Evolutionary conservation across 2,888 invertebrate genomes (phyloP).

Genomic region (Noctua janthe): DNA sequence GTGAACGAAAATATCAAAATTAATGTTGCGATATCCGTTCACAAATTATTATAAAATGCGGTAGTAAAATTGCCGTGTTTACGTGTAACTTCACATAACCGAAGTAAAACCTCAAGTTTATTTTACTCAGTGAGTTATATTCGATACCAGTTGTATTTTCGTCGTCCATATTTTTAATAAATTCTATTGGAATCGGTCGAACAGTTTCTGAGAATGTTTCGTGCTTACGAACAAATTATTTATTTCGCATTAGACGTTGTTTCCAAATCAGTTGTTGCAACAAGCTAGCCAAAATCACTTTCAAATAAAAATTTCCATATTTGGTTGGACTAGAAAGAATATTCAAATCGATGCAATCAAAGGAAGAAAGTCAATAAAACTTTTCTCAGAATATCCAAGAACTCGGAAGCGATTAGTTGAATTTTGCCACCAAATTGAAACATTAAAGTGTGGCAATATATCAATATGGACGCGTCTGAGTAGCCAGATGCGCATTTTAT

Average conservation of each 20-base stretch:
- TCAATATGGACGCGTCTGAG: slow-evolving; percentile 81
- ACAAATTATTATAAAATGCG: slow-evolving; percentile 61
- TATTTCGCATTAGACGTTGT: not conserved
- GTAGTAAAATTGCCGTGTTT: slow-evolving; percentile 46
- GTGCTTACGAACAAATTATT: slow-evolving; percentile 22
- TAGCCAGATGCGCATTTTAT: slow-evolving; percentile 88
- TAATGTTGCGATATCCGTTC: slow-evolving; percentile 69
- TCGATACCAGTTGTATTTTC: slow-evolving; percentile 11
- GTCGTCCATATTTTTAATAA: not conserved
- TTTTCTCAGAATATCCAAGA: slow-evolving; percentile 58
- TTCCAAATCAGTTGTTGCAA: slow-evolving; percentile 24
- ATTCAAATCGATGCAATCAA: slow-evolving; percentile 25
- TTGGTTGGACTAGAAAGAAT: slow-evolving; percentile 21
- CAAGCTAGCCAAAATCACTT: slow-evolving; percentile 29
- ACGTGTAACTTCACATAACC: slow-evolving; percentile 45
- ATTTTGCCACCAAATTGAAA: slow-evolving; percentile 82
- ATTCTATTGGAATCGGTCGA: slow-evolving; percentile 10
- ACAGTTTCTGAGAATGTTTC: slow-evolving; percentile 29
- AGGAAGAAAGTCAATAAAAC: slow-evolving; percentile 45
- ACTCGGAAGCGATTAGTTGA: slow-evolving; percentile 76
- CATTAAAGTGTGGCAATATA: slow-evolving; percentile 85
- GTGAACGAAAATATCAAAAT: slow-evolving; percentile 68
- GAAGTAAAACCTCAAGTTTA: slow-evolving; percentile 38
- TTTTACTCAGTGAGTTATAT: slow-evolving; percentile 21
- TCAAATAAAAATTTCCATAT: slow-evolving; percentile 12